Evolutionary conservation across 2,797 vertebrate species (phyloP).

Genomic region (Momotus momota): DNA sequence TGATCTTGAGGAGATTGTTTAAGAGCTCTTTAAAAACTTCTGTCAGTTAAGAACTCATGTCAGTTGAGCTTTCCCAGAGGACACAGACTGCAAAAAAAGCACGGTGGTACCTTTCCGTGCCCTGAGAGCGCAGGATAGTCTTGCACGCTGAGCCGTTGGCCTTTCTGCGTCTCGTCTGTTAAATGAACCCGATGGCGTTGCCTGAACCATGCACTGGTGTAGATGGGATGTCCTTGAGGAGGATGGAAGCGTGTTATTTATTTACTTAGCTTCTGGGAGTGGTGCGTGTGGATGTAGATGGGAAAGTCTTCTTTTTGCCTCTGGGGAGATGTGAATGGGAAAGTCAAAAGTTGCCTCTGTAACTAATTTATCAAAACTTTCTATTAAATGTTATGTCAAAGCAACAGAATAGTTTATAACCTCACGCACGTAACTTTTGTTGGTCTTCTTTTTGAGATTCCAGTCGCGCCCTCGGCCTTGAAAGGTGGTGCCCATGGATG

Average conservation of each 20-base stretch:
- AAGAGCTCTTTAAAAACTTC: not conserved
- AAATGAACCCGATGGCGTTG: not conserved
- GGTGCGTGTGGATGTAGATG: accelerated
- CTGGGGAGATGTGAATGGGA: not conserved
- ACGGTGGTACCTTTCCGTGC: accelerated
- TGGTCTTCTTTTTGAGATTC: not conserved
- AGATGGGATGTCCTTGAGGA: not conserved
- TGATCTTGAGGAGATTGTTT: not conserved
- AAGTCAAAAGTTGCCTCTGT: not conserved
- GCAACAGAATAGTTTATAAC: not conserved
- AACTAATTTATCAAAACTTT: not conserved
- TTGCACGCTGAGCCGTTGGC: accelerated
- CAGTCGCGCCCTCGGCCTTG: not conserved
- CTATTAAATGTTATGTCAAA: not conserved
- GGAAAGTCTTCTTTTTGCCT: not conserved
- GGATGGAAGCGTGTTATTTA: not conserved
- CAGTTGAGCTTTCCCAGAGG: not conserved
- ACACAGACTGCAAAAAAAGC: not conserved
- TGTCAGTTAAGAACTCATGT: accelerated
- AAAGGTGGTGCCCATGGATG: not conserved
- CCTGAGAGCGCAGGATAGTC: not conserved
- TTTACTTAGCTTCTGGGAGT: not conserved
- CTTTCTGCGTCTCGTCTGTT: not conserved
- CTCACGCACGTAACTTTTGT: not conserved
- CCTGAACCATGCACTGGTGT: not conserved